phyloP scores from a whole-genome alignment of 2,888 invertebrate genomes.

The Protophormia terraenovae region DNA sequence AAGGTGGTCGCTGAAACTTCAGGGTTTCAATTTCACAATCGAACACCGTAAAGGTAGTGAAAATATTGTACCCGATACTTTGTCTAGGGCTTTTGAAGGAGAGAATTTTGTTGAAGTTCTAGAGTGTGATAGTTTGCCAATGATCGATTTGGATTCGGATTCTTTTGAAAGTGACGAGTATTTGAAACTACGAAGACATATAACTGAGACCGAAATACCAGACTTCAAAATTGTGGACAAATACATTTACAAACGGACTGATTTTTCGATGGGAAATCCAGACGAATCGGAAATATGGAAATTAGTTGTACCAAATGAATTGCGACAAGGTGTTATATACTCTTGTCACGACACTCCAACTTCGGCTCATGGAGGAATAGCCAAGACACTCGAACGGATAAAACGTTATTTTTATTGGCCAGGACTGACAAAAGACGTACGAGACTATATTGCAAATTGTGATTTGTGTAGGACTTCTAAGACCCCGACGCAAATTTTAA shows the following conservation, averaged over 20 bases:
- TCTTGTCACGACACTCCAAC: not conserved
- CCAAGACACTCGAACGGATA: too few relatives aligned
- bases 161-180: not conserved
- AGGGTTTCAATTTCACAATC: slow-evolving; percentile 27
- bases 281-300: not conserved
- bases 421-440: too few relatives aligned
- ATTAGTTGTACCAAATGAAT: not conserved
- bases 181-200: not conserved
- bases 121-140: not conserved
- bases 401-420: too few relatives aligned
- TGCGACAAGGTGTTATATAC: not conserved
- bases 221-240: not conserved
- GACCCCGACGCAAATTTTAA: too few relatives aligned
- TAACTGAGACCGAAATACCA: not conserved
- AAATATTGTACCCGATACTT: slow-evolving; percentile 24
- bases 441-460: too few relatives aligned
- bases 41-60: slow-evolving; percentile 18
- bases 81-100: not conserved
- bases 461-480: too few relatives aligned
- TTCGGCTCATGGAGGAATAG: not conserved
- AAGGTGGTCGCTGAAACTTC: slow-evolving; percentile 3
- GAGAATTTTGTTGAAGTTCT: not conserved
- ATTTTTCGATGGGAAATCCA: not conserved
- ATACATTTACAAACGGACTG: not conserved
- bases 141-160: slow-evolving; percentile 1